Percentiles rank a stretch among this genome's conserved stretches.
These are phyloP conservation scores for Pagrus major DNA, from an alignment of 2,113 vertebrate genomes.

Conservation along the genomic window DNA sequence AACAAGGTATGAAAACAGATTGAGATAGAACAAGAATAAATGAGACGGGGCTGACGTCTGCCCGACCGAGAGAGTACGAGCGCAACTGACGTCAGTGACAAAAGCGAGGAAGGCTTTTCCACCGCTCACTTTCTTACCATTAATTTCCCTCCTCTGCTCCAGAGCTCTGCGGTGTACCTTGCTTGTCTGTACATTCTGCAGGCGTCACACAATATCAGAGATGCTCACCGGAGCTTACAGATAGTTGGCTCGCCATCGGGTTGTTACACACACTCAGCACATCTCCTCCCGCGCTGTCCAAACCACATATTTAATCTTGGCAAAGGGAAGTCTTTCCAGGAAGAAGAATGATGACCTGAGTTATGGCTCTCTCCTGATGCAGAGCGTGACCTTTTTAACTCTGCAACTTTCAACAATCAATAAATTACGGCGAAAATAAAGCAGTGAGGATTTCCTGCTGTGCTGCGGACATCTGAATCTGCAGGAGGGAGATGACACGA, in stretches of 20 bases:
- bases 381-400: conserved; percentile 4
- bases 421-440: conserved; percentile 4
- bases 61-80: not conserved
- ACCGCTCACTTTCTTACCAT: conserved; percentile 18
- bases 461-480: not conserved
- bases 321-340: conserved; percentile 21
- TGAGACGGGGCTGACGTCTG: conserved; percentile 26
- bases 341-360: conserved; percentile 28
- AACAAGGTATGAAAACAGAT: conserved; percentile 22
- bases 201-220: conserved; percentile 32
- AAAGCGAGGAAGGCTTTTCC: conserved; percentile 44
- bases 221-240: conserved; percentile 20
- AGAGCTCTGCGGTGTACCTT: conserved; percentile 37
- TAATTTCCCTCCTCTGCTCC: conserved; percentile 31
- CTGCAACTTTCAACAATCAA: conserved; percentile 6
- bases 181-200: conserved; percentile 56
- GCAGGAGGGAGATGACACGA: not conserved
- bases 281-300: conserved; percentile 40
- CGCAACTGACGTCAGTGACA: conserved; percentile 11
- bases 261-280: conserved; percentile 36
- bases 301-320: conserved; percentile 52
- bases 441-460: not conserved
- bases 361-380: conserved; percentile 15
- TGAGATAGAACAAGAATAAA: conserved; percentile 33
- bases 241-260: conserved; percentile 33